Evolutionary conservation across 2,113 vertebrate genomes (phyloP), one percentile per base, ranked within the genome.

Genomic region (Acrocephalus kingi): DNA sequence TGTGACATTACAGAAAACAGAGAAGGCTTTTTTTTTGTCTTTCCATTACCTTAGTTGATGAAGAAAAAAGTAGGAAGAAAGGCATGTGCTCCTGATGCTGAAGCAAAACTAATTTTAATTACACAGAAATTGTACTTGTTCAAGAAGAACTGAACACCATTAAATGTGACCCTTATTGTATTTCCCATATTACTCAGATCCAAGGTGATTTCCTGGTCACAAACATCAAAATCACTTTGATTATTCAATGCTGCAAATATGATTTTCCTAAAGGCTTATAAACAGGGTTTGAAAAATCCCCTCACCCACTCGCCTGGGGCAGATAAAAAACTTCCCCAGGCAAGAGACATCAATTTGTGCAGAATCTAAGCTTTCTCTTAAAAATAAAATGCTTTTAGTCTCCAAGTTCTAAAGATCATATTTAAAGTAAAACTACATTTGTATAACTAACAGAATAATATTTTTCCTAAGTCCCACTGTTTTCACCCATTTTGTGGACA

Each of bases 261-360:
- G 1, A 84, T 95, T 92, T 93, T 94, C 93, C 89, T 95, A 75
- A 87, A 94, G 96, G 92, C 92, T 96, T 92, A 89, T 78, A 86
- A 96, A 78, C 86, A 90, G 88, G 88, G 76, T 61, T 97, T 78
- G 90, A 95, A 92, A 97, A 90, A 90, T 87, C 83, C 77, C 88
- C 68, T 96, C 85, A 92, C 68, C 88, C 93, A 84, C 76, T 95
- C 0, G 89, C 95, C 93, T 96, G 76, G 88, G 90, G 96, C 90
- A 93, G 88, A 78, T 94, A 72, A 93, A 69, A 95, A 93, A 82
- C 92, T 46, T 96, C 95, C 92, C 88, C 90, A 94, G 96, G 96
- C 96, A 96, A 96, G 54, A 96, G 88, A 81, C 95, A 89, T 62
- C 69, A 95, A 69, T 89, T 96, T 93, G 61, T 93, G 95, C 83